Base-by-base conservation (phyloP, 2,888 invertebrate genomes). In the Drosophila dives region DNA sequence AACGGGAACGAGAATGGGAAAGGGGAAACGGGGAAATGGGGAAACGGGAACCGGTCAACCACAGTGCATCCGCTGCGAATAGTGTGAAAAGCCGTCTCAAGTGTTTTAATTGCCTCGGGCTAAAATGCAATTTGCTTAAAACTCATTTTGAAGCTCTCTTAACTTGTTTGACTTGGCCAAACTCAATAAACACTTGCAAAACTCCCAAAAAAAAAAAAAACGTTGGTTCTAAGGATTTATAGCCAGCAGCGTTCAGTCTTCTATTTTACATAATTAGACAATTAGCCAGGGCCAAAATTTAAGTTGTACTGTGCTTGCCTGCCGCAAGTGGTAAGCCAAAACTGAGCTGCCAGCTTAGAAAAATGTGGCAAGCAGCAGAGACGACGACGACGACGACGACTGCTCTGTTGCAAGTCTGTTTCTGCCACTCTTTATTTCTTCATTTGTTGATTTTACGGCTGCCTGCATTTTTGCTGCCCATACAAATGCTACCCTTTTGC, bases 91-190 rank as follows among this genome's bases (percentile, higher is more conserved):
- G 59, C 33, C 42, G 88, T 87, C 88, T 84, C 83, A 75, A 84
- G 83, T 82, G 68, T 34, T 82, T 84, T 84, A 84, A 84, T 84
- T 84, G 83, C 60, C 65, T 48, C 50, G 26, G 59, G 48, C 73
- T 8, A 49, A 45, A 70, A 51, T n/a, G 29, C 20, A 54, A 59
- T 59, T 74, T 60, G 45, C 36, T 48, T 20, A 49, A 75, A 75
- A 75, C 61, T 75, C 58, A 63, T 75, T 75, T 73, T 10, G 11
- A 11, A 11, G 29, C 20, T 11, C 34, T 48, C 61, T 59, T 38
- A 75, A 70, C 62, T 74, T 55, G 58, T 61, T 76, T 55, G 55
- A 26, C 69, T 50, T 49, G 3, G 29, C 56, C 3, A 64, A 78
- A 77, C 71, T 66, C 66, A 79, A 79, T 77, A 64, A 51, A 36